Evolutionary conservation across 1,140 invertebrate genomes (phyloP).

Genomic region (Ridgeia piscesae): DNA sequence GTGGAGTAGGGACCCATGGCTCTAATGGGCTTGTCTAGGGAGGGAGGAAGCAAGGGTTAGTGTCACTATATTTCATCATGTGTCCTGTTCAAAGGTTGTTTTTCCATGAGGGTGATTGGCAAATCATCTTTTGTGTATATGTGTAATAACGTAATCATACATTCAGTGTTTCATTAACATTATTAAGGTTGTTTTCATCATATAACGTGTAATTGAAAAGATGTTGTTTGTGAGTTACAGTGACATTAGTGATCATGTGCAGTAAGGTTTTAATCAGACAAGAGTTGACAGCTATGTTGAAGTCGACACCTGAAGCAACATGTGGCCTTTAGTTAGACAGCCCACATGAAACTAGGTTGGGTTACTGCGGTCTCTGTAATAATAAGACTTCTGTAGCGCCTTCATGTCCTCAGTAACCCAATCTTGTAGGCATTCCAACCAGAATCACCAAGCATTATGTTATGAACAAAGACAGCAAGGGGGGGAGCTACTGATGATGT

Average conservation of each 20-base stretch:
- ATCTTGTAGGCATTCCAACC: no score
- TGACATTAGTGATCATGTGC: background rate
- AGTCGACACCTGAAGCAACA: background rate
- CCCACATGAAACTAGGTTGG: background rate
- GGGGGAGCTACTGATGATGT: no score
- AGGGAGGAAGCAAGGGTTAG: background rate
- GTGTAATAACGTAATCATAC: background rate
- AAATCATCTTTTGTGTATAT: background rate
- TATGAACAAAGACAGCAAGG: no score
- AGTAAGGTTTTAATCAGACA: background rate
- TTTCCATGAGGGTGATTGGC: background rate
- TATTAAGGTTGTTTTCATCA: background rate
- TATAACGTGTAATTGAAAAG: no score
- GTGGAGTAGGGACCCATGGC: no score
- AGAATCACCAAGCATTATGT: no score
- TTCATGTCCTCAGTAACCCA: no score
- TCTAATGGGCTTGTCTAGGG: background rate
- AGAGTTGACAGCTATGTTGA: background rate
- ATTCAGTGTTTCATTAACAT: background rate
- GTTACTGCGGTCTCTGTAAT: background rate
- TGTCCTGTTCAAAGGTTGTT: background rate
- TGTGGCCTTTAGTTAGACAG: background rate
- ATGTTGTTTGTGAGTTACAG: background rate
- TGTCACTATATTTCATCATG: background rate
- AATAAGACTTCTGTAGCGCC: no score